Evolutionary conservation across 1,140 invertebrate genomes (phyloP).

Genomic region (Neodiprion pinetum): DNA sequence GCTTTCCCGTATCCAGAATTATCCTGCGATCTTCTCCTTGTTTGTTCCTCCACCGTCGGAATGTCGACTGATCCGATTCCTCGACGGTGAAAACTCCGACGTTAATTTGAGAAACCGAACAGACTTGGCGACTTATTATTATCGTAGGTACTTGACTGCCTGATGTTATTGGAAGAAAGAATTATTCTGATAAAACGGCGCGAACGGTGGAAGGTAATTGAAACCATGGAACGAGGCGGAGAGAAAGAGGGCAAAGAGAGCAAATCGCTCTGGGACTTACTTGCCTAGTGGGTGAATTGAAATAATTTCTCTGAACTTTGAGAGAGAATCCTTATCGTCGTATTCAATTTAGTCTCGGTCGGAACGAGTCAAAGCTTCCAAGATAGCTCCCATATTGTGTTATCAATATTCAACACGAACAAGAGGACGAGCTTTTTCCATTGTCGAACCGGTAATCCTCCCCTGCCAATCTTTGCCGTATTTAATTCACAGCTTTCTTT

Average conservation of each 20-base stretch:
- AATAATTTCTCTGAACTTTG: background rate
- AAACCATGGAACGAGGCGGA: background rate
- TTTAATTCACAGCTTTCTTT: background rate
- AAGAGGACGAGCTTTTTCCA: background rate
- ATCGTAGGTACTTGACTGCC: no score
- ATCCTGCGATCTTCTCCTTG: background rate
- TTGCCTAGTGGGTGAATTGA: background rate
- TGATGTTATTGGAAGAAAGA: no score
- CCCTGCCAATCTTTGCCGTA: background rate
- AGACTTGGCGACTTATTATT: background rate
- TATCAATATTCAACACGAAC: background rate
- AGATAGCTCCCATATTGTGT: background rate
- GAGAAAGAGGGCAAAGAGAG: background rate
- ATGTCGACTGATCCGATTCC: no score
- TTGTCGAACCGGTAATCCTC: background rate
- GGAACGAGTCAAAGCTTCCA: background rate
- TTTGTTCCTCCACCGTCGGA: no score
- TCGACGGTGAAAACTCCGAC: no score
- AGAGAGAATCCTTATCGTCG: background rate
- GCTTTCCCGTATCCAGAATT: background rate
- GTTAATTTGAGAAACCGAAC: background rate
- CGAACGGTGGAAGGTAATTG: no score
- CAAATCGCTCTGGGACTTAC: background rate
- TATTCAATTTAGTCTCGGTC: background rate
- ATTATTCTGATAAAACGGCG: no score